Base-by-base conservation (phyloP, 2,888 invertebrate species). In the Habrosyne pyritoides region DNA sequence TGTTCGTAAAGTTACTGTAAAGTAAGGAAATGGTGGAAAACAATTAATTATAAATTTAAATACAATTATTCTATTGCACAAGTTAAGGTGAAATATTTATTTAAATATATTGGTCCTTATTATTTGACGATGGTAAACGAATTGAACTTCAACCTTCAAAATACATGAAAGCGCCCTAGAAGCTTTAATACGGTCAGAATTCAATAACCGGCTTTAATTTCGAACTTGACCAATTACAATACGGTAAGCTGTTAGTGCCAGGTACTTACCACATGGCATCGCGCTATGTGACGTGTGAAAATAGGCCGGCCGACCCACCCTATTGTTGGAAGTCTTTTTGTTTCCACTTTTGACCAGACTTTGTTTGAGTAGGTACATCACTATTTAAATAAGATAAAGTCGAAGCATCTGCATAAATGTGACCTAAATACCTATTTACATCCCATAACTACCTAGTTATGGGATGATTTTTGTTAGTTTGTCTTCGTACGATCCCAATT, bases 291-390 rank as follows among this genome's bases (percentile, higher is more conserved):
- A 72, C 69, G 78, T 78, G 79, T 82, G 79, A 79, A 79, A 74
- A 80, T 73, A 80, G 78, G 74, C 74, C 71, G 74, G 59, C 61
- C 67, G 71, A 66, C 74, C 77, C 71, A 61, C 60, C 69, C 77
- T 57, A 79, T 84, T 86, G 84, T 76, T 72, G 55, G 62, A 58
- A 54, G 57, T 67, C 70, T 81, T 81, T 81, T 86, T 84, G 82
- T 83, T 75, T 70, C 73, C 62, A 67, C 69, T 77, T 71, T 71
- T 74, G 75, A 64, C 77, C 73, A 63, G 71, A 66, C 68, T 63
- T 62, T 71, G 63, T 67, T 69, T 58, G 61, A 69, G 56, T 56
- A 55, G 46, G 49, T 42, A 50, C 58, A 61, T 61, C 14, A 36
- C 28, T 49, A 10, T 28, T 49, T 49, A 10, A 18, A 49, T 28